Evolutionary conservation across 2,888 invertebrate genomes (phyloP).

Genomic region (Conomelus anceps): DNA sequence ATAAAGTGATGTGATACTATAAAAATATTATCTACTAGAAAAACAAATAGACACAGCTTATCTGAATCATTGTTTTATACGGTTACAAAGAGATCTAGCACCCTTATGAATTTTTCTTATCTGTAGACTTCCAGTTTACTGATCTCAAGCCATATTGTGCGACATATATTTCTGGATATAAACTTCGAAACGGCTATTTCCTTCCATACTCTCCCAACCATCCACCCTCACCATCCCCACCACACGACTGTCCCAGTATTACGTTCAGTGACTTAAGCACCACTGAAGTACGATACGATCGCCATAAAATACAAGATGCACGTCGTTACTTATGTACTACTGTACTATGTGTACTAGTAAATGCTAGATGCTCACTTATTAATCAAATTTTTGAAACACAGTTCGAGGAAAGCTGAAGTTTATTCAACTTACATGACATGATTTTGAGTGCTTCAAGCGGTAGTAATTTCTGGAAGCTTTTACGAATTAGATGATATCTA

Average conservation of each 20-base stretch:
- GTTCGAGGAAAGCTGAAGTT: background rate
- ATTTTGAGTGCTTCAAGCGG: background rate
- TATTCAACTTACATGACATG: background rate
- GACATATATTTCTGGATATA: too few relatives aligned
- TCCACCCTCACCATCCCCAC: background rate
- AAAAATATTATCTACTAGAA: too few relatives aligned
- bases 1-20: too few relatives aligned
- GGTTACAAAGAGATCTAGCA: background rate
- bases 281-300: background rate
- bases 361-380: too few relatives aligned
- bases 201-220: too few relatives aligned
- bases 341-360: background rate
- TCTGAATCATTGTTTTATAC: background rate
- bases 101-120: background rate
- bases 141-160: background rate
- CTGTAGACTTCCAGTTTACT: background rate
- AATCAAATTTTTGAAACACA: too few relatives aligned
- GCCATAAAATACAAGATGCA: background rate
- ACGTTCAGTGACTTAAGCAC: background rate
- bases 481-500: background rate
- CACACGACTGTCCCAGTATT: background rate
- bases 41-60: too few relatives aligned
- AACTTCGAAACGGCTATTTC: too few relatives aligned
- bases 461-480: background rate
- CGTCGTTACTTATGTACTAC: background rate